These are phyloP conservation scores for Canis aureus DNA, from an alignment of 2,113 vertebrate genomes.

Conservation along the genomic window DNA sequence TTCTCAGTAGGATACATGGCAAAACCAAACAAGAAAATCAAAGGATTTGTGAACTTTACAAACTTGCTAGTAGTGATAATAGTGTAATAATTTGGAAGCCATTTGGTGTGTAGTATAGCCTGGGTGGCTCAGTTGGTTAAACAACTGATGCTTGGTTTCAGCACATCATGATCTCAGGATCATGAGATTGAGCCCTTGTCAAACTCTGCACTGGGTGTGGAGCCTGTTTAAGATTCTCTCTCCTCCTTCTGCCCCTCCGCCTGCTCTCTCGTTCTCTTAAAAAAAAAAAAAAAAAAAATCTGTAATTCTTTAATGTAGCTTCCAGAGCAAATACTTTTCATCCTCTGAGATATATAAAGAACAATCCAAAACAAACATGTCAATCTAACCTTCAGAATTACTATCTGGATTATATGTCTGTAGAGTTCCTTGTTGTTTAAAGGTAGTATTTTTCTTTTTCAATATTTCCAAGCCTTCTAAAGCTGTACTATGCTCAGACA, in stretches of 20 bases:
- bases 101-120: neutral
- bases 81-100: neutral
- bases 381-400: constrained; percentile 84
- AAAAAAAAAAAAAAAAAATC: neutral
- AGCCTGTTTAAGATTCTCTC: neutral
- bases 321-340: neutral
- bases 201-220: neutral
- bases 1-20: neutral
- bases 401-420: constrained; percentile 13
- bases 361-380: constrained; percentile 17
- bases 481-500: constrained; percentile 85
- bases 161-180: neutral
- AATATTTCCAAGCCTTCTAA: constrained; percentile 86
- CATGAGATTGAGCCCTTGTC: neutral
- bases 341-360: neutral
- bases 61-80: neutral
- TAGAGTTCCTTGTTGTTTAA: neutral
- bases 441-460: constrained; percentile 49
- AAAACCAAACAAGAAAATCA: neutral
- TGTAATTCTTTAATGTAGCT: neutral
- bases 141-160: neutral
- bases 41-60: neutral
- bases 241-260: neutral
- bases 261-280: neutral
- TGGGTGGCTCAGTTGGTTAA: neutral